Base-by-base conservation (phyloP, 2,888 invertebrate genomes). In the Acleris cristana region DNA sequence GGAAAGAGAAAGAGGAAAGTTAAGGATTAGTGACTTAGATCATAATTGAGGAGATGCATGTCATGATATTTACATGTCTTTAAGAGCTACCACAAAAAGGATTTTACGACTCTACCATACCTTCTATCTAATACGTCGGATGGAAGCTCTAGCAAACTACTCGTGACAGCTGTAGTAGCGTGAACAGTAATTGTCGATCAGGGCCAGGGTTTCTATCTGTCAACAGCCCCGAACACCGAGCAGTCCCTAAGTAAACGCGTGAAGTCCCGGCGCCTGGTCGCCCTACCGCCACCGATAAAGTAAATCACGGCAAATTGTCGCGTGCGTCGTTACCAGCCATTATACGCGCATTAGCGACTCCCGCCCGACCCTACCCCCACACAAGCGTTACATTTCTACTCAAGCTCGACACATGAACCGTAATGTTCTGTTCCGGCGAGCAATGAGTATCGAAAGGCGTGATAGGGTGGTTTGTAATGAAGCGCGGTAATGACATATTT, bases 281-380 rank as follows among this genome's bases (percentile, higher is more conserved):
- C 49, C 49, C 49, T 19, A 18, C 51, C 26, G 26, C 26, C 6
- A 4, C n/a, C 48, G 59, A 26, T 23, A 30, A 56, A 44, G 58
- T 66, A 61, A 55, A 60, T 66, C 56, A 49, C 56, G 30, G 56
- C 61, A 61, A 65, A 56, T 61, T 66, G 61, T 56, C 65, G 61
- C 60, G 57, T 57, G 51, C 44, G 34, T 65, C 53, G 53, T 58
- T 58, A 58, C 58, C 53, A 60, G 61, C 61, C 44, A 66, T 66
- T 66, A 66, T 61, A 66, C 61, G 34, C 45, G 65, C 65, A 66
- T 66, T 61, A 66, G 61, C 64, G 7, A 44, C 56, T 3, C 49
- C 21, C 30, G 16, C 14, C n/a, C 1, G 26, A 10, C 5, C 14
- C 52, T 5, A 5, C 44, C 21, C 58, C 56, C 23, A 7, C 23